These are phyloP conservation scores for Oryctes rhinoceros DNA, from an alignment of 1,140 invertebrate species.

Conservation along the genomic window DNA sequence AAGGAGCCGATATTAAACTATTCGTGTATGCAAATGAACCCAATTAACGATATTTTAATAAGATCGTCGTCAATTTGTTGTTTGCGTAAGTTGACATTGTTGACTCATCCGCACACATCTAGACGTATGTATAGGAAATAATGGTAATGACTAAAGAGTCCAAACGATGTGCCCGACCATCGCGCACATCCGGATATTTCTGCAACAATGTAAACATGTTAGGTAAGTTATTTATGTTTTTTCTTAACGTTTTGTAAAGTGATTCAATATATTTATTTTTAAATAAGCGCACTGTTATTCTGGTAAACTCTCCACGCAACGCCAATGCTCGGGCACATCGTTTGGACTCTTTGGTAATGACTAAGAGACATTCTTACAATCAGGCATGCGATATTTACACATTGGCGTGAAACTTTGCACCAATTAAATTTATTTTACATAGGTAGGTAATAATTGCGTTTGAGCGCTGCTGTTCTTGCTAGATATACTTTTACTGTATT, in stretches of 20 bases:
- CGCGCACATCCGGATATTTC: too few species aligned
- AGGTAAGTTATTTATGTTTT: too few species aligned
- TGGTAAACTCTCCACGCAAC: too few species aligned
- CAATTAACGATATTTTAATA: not conserved
- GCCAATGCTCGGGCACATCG: too few species aligned
- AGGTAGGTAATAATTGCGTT: not conserved
- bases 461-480: not conserved
- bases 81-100: not conserved
- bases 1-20: slow-evolving; percentile 9
- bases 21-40: slow-evolving; percentile 1
- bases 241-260: too few species aligned
- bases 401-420: not conserved
- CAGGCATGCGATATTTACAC: too few species aligned
- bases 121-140: not conserved
- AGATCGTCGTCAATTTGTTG: not conserved
- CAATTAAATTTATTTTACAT: not conserved
- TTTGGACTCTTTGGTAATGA: too few species aligned
- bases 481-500: too few species aligned
- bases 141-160: not conserved
- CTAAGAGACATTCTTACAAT: not conserved
- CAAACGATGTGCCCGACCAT: too few species aligned
- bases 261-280: too few species aligned
- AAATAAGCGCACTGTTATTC: too few species aligned
- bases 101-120: not conserved
- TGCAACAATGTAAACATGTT: too few species aligned